Percentiles rank a stretch among this genome's conserved stretches.
Evolutionary conservation across 2,888 invertebrate genomes (phyloP).

Genomic region (Dicyrtomina minuta): DNA sequence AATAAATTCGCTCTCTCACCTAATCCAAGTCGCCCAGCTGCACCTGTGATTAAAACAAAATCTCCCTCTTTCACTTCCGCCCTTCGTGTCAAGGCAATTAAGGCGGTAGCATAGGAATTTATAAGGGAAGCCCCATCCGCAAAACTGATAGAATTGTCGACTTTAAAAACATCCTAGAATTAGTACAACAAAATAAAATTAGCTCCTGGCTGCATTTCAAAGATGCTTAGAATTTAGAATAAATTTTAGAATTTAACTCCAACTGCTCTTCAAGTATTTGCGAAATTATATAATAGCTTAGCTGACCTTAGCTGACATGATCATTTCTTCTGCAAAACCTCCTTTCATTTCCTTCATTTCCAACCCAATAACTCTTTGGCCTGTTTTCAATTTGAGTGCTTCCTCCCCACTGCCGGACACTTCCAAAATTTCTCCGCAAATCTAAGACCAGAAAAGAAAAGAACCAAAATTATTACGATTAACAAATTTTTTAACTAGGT

Average conservation of each 20-base stretch:
- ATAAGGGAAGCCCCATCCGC: constrained; percentile 64
- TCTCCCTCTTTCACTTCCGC: constrained; percentile 61
- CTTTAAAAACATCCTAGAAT: constrained; percentile 63
- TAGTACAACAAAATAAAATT: constrained; percentile 50
- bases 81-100: constrained; percentile 64
- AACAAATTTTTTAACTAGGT: no score
- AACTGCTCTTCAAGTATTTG: no score
- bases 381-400: constrained; percentile 58
- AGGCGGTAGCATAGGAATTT: constrained; percentile 67
- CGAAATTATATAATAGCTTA: no score
- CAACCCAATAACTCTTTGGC: constrained; percentile 65
- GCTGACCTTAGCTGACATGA: constrained; percentile 58
- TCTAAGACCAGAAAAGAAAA: constrained; percentile 32
- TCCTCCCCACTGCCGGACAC: constrained; percentile 59
- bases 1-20: no score
- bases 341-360: constrained; percentile 62
- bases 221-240: no score
- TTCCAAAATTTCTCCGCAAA: constrained; percentile 65
- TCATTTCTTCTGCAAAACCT: constrained; percentile 66
- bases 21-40: constrained; percentile 63
- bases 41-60: constrained; percentile 66
- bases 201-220: background rate
- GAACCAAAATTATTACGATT: background rate
- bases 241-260: no score
- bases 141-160: constrained; percentile 62